These are phyloP conservation scores for Megalops atlanticus DNA, from an alignment of 2,113 vertebrate species.

Conservation along the genomic window DNA sequence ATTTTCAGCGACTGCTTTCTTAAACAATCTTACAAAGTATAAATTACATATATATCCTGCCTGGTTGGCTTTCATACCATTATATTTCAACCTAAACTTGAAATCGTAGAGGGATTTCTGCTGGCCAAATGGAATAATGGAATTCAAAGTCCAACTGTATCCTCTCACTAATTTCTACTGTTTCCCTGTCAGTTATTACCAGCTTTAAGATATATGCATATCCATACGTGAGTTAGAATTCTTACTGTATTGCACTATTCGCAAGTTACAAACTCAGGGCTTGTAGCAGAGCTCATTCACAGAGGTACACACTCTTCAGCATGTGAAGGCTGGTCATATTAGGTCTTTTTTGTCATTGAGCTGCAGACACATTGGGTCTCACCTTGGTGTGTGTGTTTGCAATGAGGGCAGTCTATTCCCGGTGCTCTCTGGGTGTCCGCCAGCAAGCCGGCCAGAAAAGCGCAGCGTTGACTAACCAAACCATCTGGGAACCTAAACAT, in stretches of 20 bases:
- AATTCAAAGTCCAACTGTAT: not conserved
- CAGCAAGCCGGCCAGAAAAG: constrained; percentile 39
- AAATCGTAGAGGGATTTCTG: not conserved
- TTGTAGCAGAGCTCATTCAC: too few relatives aligned
- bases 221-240: not conserved
- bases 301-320: not conserved
- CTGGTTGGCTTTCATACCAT: not conserved
- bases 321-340: not conserved
- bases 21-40: not conserved
- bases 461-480: constrained; percentile 31
- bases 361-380: constrained; percentile 3
- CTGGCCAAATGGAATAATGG: not conserved
- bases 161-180: not conserved
- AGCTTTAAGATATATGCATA: not conserved
- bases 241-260: not conserved
- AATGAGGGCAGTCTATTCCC: constrained; percentile 32
- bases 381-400: constrained; percentile 40
- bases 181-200: not conserved
- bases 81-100: not conserved
- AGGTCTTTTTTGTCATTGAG: not conserved
- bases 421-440: constrained; percentile 40
- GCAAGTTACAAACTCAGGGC: not conserved
- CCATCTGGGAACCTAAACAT: constrained; percentile 43
- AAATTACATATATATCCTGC: not conserved
- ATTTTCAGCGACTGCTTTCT: not conserved